A percentile compares a stretch with the other conserved stretches of the same genome.
Conservation (phyloP, 2,797 vertebrate genomes). For the Onychomys torridus region DNA sequence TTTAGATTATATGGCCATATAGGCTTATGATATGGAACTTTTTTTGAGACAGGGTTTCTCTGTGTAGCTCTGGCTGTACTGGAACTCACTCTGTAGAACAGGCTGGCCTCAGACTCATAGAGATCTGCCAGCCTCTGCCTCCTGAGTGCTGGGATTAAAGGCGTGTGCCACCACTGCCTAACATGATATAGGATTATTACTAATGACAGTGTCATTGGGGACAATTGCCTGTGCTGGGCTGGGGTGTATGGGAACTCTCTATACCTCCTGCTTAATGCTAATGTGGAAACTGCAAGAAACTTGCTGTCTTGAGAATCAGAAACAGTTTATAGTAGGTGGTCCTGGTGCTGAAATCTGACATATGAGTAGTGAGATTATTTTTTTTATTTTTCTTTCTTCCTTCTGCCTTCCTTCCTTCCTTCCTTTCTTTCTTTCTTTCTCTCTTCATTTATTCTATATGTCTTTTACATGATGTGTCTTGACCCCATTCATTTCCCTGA, state of each 20-base stretch:
- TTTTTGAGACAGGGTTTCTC: background rate
- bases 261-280: background rate
- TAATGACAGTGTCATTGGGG: background rate
- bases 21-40: background rate
- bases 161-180: rapidly evolving
- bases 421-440: no score
- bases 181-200: background rate
- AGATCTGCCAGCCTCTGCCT: background rate
- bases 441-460: background rate
- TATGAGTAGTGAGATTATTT: background rate
- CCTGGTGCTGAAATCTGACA: constrained; percentile 31
- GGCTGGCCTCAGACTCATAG: background rate
- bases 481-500: background rate
- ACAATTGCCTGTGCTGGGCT: rapidly evolving
- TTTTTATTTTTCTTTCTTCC: background rate
- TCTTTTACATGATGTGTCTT: background rate
- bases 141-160: background rate
- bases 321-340: background rate
- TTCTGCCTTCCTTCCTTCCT: no score
- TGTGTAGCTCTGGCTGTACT: background rate
- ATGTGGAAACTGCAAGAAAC: background rate
- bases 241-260: background rate
- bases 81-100: background rate
- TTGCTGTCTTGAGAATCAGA: background rate
- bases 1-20: background rate